Conservation (phyloP, 1,140 invertebrate genomes). For the Thalassaphorura encarpata region DNA sequence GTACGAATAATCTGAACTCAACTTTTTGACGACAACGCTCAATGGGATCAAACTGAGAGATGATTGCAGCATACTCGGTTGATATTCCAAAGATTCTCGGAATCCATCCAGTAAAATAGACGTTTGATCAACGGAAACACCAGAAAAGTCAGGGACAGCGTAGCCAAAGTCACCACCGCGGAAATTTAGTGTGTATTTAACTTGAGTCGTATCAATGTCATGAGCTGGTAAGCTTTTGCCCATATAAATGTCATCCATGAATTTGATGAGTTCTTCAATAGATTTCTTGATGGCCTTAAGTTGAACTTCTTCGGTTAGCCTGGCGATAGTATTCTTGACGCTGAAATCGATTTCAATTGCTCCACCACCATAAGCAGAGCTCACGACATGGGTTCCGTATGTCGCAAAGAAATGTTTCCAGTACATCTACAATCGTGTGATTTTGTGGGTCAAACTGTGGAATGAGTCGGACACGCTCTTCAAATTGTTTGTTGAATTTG, state of each 20-base stretch:
- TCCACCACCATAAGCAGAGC: conserved; percentile 12
- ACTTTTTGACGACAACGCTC: too few relatives aligned
- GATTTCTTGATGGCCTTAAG: background rate
- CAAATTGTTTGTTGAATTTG: conserved; percentile 1
- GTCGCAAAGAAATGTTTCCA: conserved; percentile 12
- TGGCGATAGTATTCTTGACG: background rate
- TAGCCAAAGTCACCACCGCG: too few relatives aligned
- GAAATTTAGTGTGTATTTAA: too few relatives aligned
- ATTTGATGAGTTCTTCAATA: background rate
- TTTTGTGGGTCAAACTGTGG: conserved; percentile 1
- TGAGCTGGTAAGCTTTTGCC: too few relatives aligned
- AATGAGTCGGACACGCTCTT: background rate
- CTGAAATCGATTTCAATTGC: conserved; percentile 3
- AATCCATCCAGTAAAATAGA: too few relatives aligned
- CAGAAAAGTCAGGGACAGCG: too few relatives aligned
- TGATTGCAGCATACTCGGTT: too few relatives aligned
- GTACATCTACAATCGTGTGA: background rate
- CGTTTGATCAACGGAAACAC: too few relatives aligned
- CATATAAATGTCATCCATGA: background rate
- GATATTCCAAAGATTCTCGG: too few relatives aligned
- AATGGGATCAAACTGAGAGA: too few relatives aligned
- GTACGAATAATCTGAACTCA: too few relatives aligned
- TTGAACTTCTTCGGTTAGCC: background rate
- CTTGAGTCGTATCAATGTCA: too few relatives aligned
- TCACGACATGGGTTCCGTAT: conserved; percentile 15